Evolutionary conservation across 2,113 vertebrate genomes (phyloP), one percentile per base, ranked within the genome.

Genomic region (Carettochelys insculpta): DNA sequence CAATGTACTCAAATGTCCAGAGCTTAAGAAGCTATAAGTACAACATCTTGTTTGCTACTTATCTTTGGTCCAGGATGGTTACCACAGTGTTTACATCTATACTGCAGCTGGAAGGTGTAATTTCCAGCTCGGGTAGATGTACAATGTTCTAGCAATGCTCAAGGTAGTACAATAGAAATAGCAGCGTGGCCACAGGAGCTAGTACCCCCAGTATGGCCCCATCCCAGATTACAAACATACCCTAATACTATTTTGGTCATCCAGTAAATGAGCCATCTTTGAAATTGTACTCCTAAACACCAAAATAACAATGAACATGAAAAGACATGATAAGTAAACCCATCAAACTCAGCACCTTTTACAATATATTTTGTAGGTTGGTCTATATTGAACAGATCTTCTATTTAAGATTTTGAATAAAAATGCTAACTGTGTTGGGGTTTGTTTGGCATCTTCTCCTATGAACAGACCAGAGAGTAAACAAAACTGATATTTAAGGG

Each of bases 361-460:
- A 83, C 89, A 73, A n/a, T 22, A 41, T 58, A 52, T 89, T 94
- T 93, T 94, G 50, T 94, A 95, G 86, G 90, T 94, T 92, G 84
- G 31, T 90, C 38, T 92, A 61, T 92, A 80, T 93, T 90, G 90
- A 95, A 78, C 61, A 96, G 85, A n/a, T 90, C 95, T 65, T 91
- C 80, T 90, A 94, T 90, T 61, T 91, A 19, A n/a, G 78, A 87
- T 91, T 79, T 95, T 95, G 95, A 94, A 95, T 88, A 86, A 93
- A 90, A 92, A 80, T 56, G 61, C 87, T 89, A 94, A 73, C 43
- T 82, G 65, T 87, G 65, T 76, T 92, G 45, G n/a, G n/a, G n/a
- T n/a, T 3, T 90, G 90, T 56, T 22, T 86, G 83, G 78, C 86
- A 43, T 34, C 20, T 92, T 85, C 91, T 94, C 82, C 56, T 87